Percentiles rank a stretch among this genome's conserved stretches.
Evolutionary conservation across 2,113 vertebrate genomes (phyloP).

Genomic region (Pterocles burchelli): DNA sequence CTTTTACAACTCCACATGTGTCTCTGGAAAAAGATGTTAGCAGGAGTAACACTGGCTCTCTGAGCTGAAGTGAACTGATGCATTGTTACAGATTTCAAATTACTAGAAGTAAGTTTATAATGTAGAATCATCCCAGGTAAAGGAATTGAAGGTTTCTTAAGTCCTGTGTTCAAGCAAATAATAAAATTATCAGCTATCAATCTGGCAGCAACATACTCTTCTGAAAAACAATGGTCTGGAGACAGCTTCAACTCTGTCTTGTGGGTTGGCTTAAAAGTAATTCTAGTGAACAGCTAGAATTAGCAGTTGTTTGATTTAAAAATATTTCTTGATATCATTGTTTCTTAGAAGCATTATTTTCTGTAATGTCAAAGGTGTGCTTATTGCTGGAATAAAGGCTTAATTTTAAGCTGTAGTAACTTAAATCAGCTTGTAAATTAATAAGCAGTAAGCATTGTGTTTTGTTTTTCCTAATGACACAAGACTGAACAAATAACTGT

Average conservation of each 20-base stretch:
- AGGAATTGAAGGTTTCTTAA: neutral
- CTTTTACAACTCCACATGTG: neutral
- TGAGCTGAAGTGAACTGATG: neutral
- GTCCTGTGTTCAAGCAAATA: neutral
- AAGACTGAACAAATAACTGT: neutral
- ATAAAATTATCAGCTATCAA: neutral
- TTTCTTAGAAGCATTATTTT: neutral
- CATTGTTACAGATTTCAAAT: neutral
- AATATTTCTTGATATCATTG: neutral
- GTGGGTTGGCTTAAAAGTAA: neutral
- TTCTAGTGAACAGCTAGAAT: neutral
- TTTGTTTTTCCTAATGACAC: neutral
- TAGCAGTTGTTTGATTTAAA: neutral
- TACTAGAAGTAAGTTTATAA: neutral
- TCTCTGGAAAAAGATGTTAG: neutral
- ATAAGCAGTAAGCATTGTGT: neutral
- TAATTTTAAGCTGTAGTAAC: neutral
- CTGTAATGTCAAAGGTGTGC: neutral
- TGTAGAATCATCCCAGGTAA: neutral
- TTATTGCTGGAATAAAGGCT: neutral
- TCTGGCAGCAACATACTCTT: neutral
- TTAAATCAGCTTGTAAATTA: neutral
- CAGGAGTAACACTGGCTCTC: neutral
- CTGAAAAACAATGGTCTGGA: neutral
- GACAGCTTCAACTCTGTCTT: neutral